These are phyloP conservation scores for Sarcophilus harrisii DNA, from an alignment of 2,797 vertebrate species.

Conservation along the genomic window DNA sequence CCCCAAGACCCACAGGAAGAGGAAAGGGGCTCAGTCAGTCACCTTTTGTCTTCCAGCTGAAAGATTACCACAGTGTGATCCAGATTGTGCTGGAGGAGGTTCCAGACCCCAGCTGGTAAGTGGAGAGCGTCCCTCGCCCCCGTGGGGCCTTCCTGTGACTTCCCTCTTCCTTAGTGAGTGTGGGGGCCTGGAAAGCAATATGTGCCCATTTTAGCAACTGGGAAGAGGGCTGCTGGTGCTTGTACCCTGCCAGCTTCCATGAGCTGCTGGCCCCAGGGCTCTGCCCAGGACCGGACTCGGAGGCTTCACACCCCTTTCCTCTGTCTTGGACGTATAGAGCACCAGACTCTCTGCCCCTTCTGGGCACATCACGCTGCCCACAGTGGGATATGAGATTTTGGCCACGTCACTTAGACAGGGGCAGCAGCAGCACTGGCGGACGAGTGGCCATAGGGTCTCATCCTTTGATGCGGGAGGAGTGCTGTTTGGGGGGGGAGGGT, in stretches of 20 bases:
- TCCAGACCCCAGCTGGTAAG: constrained; percentile 85
- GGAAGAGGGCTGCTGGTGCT: not conserved
- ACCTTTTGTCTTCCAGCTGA: constrained; percentile 84
- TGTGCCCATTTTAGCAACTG: not conserved
- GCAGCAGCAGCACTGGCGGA: not conserved
- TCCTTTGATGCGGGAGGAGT: accelerated
- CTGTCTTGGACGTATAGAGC: no score
- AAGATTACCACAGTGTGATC: constrained; percentile 92
- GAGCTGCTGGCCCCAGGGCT: not conserved
- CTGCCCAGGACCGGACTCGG: not conserved
- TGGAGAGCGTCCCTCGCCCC: not conserved
- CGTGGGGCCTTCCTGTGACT: not conserved
- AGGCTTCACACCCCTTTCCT: not conserved
- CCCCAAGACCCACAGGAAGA: not conserved
- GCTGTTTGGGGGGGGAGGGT: not conserved
- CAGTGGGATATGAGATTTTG: no score
- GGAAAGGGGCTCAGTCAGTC: not conserved
- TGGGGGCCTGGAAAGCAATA: not conserved
- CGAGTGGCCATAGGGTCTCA: no score
- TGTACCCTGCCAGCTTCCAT: not conserved
- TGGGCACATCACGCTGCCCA: no score
- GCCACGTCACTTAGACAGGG: not conserved
- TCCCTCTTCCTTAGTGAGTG: not conserved
- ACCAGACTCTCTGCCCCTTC: not conserved
- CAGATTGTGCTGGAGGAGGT: constrained; percentile 91